Conservation (phyloP, 1,140 invertebrate genomes). For the Phymastichus coffea region DNA sequence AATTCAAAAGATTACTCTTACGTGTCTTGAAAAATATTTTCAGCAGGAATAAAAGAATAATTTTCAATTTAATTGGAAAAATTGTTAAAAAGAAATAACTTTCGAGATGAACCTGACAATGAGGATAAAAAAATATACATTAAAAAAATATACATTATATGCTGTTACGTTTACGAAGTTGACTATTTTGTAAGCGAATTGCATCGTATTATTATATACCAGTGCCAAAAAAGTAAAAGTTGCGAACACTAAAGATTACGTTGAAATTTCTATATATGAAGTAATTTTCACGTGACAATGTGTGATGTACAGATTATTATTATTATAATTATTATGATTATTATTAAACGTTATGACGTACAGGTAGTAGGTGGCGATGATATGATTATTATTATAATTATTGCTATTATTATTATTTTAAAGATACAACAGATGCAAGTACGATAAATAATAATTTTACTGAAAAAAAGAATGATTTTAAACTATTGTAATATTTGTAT, state of each 20-base stretch:
- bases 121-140: neutral
- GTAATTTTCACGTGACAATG: slow-evolving; percentile 3
- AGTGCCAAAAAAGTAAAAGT: slow-evolving; percentile 42
- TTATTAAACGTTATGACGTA: slow-evolving; percentile 1
- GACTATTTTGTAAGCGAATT: slow-evolving; percentile 28
- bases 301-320: too few species aligned
- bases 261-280: slow-evolving; percentile 42
- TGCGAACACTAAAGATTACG: slow-evolving; percentile 35
- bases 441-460: slow-evolving; percentile 18
- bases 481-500: slow-evolving; percentile 51
- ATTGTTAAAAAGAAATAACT: too few species aligned
- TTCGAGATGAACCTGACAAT: too few species aligned
- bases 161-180: neutral
- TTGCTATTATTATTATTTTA: slow-evolving; percentile 28
- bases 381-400: slow-evolving; percentile 27
- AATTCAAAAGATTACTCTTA: too few species aligned
- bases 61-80: too few species aligned
- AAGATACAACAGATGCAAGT: slow-evolving; percentile 26
- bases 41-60: too few species aligned
- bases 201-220: slow-evolving; percentile 28
- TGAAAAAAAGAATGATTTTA: slow-evolving; percentile 32
- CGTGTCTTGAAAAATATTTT: too few species aligned
- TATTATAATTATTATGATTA: slow-evolving; percentile 4
- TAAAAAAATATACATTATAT: neutral
- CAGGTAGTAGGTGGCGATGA: too few species aligned